Percentiles rank a stretch among this genome's conserved stretches.
Evolutionary conservation across 2,888 invertebrate genomes (phyloP).

Genomic region (Drosophila mulleri): DNA sequence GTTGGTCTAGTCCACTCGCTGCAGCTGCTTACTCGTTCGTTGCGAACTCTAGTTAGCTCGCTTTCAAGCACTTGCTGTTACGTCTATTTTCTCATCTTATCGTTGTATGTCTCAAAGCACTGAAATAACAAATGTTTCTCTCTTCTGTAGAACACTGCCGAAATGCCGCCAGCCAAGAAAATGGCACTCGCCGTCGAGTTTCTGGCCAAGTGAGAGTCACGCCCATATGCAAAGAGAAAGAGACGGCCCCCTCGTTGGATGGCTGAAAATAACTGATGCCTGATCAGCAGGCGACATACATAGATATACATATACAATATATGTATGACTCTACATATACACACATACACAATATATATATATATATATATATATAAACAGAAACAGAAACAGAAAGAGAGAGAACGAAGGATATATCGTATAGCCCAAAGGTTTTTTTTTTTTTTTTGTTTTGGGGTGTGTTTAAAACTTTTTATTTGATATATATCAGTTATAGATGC

Average conservation of each 20-base stretch:
- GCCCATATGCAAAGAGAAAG: constrained; percentile 1
- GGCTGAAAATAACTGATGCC: constrained; percentile 1
- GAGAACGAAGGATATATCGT: constrained; percentile 14
- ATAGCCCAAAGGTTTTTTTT: constrained; percentile 23
- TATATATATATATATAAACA: neutral
- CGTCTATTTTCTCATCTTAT: too few species aligned
- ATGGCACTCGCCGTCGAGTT: constrained; percentile 57
- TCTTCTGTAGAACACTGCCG: constrained; percentile 46
- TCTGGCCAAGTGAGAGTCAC: constrained; percentile 49
- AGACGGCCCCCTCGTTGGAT: constrained; percentile 4
- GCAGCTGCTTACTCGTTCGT: neutral
- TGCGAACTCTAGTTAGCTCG: too few species aligned
- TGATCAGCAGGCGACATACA: constrained; percentile 7
- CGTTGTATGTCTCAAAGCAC: too few species aligned
- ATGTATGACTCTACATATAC: neutral
- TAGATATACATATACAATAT: constrained; percentile 3
- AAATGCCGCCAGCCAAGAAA: constrained; percentile 65
- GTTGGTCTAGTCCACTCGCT: neutral
- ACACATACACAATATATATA: neutral
- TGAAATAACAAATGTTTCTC: too few species aligned
- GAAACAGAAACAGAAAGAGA: neutral
- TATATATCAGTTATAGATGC: neutral
- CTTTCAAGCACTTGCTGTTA: too few species aligned
- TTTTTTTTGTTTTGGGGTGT: constrained; percentile 36
- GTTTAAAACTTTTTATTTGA: constrained; percentile 22